Conservation (phyloP, 2,888 invertebrate species). For the Thecocarcelia acutangulata region DNA sequence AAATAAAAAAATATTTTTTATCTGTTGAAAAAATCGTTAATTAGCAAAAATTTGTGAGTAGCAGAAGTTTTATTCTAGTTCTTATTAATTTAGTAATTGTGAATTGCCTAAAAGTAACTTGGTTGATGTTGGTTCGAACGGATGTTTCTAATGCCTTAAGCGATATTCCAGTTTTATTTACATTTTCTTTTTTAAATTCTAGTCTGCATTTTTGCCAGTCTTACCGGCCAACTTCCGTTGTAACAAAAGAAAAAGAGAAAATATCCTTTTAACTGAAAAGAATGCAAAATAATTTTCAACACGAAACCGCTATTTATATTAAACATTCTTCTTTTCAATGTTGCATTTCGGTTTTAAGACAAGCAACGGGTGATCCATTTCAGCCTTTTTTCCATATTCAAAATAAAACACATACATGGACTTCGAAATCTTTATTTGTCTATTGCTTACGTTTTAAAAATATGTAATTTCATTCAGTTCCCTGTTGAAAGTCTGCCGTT, state of each 20-base stretch:
- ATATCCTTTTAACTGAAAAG: slow-evolving; percentile 24
- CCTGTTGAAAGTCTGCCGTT: too few relatives aligned
- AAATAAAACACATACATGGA: too few relatives aligned
- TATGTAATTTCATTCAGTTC: too few relatives aligned
- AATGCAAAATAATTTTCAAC: slow-evolving; percentile 15
- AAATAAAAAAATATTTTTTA: neutral
- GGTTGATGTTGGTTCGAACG: too few relatives aligned
- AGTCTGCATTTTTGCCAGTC: slow-evolving; percentile 13
- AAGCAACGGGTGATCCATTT: too few relatives aligned
- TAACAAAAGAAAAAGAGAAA: neutral
- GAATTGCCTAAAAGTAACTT: too few relatives aligned
- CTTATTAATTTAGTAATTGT: neutral
- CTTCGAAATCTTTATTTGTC: too few relatives aligned
- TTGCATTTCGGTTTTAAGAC: slow-evolving; percentile 1
- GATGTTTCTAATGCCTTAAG: neutral
- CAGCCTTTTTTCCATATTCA: too few relatives aligned
- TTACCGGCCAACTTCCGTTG: slow-evolving; percentile 26
- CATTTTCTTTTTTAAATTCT: neutral
- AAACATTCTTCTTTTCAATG: slow-evolving; percentile 46
- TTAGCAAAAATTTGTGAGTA: too few relatives aligned
- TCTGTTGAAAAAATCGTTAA: too few relatives aligned
- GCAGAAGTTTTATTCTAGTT: too few relatives aligned
- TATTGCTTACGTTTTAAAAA: too few relatives aligned
- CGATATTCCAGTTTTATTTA: slow-evolving; percentile 9
- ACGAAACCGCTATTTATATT: slow-evolving; percentile 31